Evolutionary conservation across 1,140 invertebrate genomes (phyloP).

Genomic region (Lordiphosa clarofinis): DNA sequence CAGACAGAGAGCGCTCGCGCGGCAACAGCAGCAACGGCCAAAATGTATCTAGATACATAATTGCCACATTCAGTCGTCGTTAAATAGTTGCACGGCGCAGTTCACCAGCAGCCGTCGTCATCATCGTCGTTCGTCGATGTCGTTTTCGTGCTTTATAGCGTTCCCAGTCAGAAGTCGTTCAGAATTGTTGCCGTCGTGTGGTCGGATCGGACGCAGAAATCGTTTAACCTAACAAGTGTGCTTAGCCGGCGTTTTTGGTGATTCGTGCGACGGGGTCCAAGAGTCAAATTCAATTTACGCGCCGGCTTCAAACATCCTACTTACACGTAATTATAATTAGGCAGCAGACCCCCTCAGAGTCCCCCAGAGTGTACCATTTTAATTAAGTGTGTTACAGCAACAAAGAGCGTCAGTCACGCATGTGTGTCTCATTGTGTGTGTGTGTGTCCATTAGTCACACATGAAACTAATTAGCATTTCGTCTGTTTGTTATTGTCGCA

Average conservation of each 20-base stretch:
- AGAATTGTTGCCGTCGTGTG: conserved; percentile 69
- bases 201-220: conserved; percentile 49
- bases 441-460: conserved; percentile 74
- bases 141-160: conserved; percentile 73
- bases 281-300: conserved; percentile 53
- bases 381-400: conserved; percentile 59
- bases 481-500: conserved; percentile 77
- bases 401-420: conserved; percentile 58
- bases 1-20: conserved; percentile 37
- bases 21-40: conserved; percentile 44
- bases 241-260: conserved; percentile 17
- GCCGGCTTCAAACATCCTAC: conserved; percentile 21
- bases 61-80: conserved; percentile 80
- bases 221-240: conserved; percentile 36
- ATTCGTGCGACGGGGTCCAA: conserved; percentile 1
- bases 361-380: conserved; percentile 55
- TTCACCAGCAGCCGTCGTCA: conserved; percentile 48
- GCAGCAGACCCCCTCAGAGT: conserved; percentile 49
- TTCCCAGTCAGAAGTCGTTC: conserved; percentile 70
- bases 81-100: conserved; percentile 80
- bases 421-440: conserved; percentile 47
- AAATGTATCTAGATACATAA: conserved; percentile 80
- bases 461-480: conserved; percentile 79
- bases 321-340: conserved; percentile 56
- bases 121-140: conserved; percentile 29